These are phyloP conservation scores for Eupeodes luniger DNA, from an alignment of 2,888 invertebrate species.

Conservation along the genomic window DNA sequence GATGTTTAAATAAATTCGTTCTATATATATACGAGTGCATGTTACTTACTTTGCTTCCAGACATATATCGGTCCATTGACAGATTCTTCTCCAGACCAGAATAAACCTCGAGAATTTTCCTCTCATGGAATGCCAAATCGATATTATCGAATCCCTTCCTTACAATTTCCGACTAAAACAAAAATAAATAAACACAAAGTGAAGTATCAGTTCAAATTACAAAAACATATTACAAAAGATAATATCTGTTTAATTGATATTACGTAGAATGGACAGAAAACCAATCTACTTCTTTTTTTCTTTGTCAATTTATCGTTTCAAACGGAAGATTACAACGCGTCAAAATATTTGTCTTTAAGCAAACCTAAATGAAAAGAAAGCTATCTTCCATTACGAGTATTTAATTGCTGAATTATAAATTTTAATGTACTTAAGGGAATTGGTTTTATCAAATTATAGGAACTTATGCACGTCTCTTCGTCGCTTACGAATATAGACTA, in stretches of 20 bases:
- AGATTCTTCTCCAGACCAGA: slow-evolving; percentile 83
- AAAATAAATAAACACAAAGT: slow-evolving; percentile 25
- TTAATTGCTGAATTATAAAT: neutral
- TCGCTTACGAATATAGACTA: too few relatives aligned
- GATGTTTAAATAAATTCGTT: neutral
- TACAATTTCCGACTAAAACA: slow-evolving; percentile 81
- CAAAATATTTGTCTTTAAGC: neutral
- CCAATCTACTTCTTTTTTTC: neutral
- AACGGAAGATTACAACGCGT: neutral
- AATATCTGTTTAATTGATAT: slow-evolving; percentile 65
- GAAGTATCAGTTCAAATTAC: neutral
- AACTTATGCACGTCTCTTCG: too few relatives aligned
- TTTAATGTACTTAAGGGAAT: neutral
- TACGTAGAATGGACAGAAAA: slow-evolving; percentile 47
- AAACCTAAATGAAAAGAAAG: neutral
- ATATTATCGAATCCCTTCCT: slow-evolving; percentile 80
- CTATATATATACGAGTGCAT: neutral
- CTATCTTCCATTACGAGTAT: too few relatives aligned
- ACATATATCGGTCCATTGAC: slow-evolving; percentile 79
- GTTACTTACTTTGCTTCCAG: slow-evolving; percentile 81
- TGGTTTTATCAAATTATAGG: neutral
- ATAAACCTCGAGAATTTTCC: slow-evolving; percentile 83
- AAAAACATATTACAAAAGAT: slow-evolving; percentile 12
- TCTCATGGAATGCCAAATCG: slow-evolving; percentile 80
- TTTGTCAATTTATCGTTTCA: slow-evolving; percentile 36